phyloP scores from a whole-genome alignment of 1,140 invertebrate genomes.

The Monochamus saltuarius region DNA sequence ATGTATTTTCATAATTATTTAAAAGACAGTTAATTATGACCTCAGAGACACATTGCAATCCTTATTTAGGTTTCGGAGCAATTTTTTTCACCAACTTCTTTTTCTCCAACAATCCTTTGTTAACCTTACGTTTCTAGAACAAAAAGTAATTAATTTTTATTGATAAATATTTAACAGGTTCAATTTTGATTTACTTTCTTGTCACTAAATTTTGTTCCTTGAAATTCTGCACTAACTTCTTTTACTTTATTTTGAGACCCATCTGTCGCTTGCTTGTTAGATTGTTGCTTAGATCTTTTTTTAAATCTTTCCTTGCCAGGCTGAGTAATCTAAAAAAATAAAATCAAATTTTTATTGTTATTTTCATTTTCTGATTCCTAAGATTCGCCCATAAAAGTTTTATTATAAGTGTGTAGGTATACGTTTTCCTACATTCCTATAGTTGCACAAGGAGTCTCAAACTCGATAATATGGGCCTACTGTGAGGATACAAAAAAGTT shows the following conservation, averaged over 20 bases:
- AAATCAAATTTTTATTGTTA: too few relatives aligned
- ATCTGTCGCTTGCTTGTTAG: not conserved
- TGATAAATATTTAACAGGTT: not conserved
- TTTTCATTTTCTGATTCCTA: too few relatives aligned
- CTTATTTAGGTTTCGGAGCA: conserved; percentile 17
- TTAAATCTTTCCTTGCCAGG: conserved; percentile 10
- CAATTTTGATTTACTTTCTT: conserved; percentile 17
- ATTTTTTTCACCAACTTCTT: conserved; percentile 44
- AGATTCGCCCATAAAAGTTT: too few relatives aligned
- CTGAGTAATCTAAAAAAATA: conserved; percentile 14
- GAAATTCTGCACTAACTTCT: conserved; percentile 8
- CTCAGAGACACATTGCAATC: too few relatives aligned
- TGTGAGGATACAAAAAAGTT: too few relatives aligned
- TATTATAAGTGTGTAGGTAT: too few relatives aligned
- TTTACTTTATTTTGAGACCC: not conserved
- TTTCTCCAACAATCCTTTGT: conserved; percentile 37
- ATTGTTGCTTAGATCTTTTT: not conserved
- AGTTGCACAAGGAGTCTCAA: too few relatives aligned
- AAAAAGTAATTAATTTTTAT: conserved; percentile 21
- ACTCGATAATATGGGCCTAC: too few relatives aligned
- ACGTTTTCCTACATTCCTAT: too few relatives aligned
- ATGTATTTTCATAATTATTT: conserved; percentile 5
- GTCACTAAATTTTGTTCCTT: conserved; percentile 12
- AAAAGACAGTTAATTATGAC: conserved; percentile 7
- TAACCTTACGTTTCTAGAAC: conserved; percentile 46